Evolutionary conservation across 64 coral and sea anemone genomes (phyloP), one percentile per base, ranked within the genome.

Genomic region (Stichodactyla helianthus): DNA sequence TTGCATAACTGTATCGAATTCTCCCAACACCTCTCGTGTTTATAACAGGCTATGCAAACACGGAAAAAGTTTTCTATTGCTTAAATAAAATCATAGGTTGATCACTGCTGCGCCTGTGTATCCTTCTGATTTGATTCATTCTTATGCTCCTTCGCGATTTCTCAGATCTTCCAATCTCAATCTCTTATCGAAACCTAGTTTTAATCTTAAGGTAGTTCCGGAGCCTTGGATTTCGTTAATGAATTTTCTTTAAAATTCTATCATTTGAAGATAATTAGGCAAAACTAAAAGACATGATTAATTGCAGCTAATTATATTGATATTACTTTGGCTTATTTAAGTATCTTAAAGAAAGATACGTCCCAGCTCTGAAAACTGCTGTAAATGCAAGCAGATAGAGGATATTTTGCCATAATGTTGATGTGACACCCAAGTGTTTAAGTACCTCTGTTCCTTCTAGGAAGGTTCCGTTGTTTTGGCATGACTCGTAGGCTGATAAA

Each of bases 261-360:
- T n/a, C n/a, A n/a, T n/a, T n/a, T n/a, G n/a, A n/a, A n/a, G n/a
- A n/a, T n/a, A n/a, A n/a, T n/a, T n/a, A n/a, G n/a, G n/a, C n/a
- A n/a, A n/a, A n/a, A n/a, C n/a, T n/a, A n/a, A n/a, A n/a, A n/a
- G n/a, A n/a, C n/a, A 44, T 44, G 2, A 44, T 44, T 44, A 44
- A 44, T 44, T 44, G 35, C 35, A 44, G 35, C 35, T 44, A 3
- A 44, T 44, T 0, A 44, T 44, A 44, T 44, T 58, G 14, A 58
- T 74, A 9, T 13, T 89, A 89, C 52, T 92, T 92, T 9, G 95
- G 95, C 59, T 83, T 94, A n/a, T 93, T 84, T n/a, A 98, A 44
- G n/a, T 79, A 98, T 10, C 95, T 86, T 31, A 98, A 79, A 56
- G 90, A 83, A 51, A 91, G 85, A 57, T 98, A 98, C 17, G 92